Evolutionary conservation across 2,888 invertebrate species (phyloP).

Genomic region (Heliconius charithonia): DNA sequence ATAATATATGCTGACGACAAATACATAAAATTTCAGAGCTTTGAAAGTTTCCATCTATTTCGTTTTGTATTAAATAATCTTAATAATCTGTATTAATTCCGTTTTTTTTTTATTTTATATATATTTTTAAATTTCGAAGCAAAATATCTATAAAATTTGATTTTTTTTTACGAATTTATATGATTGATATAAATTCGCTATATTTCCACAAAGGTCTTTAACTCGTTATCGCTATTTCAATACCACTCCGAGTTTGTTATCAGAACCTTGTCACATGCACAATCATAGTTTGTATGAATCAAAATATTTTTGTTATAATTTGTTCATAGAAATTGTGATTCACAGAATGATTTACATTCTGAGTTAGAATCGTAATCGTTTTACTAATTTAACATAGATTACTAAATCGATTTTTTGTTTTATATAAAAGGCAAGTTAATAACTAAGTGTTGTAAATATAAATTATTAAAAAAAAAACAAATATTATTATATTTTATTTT

Average conservation of each 20-base stretch:
- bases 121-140: no score
- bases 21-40: background rate
- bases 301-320: conserved; percentile 19
- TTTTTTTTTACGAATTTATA: no score
- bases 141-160: no score
- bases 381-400: background rate
- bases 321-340: conserved; percentile 11
- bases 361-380: background rate
- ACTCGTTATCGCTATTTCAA: conserved; percentile 16
- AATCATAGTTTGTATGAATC: conserved; percentile 9
- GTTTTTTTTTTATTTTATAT: background rate
- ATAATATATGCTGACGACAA: background rate
- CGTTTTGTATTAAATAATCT: background rate
- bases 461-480: no score
- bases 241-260: conserved; percentile 8
- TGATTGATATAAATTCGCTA: background rate
- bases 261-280: conserved; percentile 7
- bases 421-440: background rate
- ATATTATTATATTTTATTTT: no score
- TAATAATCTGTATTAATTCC: background rate
- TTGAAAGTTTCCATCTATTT: background rate
- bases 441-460: no score
- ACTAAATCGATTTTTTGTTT: background rate
- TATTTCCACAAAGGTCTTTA: background rate
- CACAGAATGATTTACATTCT: background rate